These are phyloP conservation scores for Erannis defoliaria DNA, from an alignment of 2,888 invertebrate genomes.

Conservation along the genomic window DNA sequence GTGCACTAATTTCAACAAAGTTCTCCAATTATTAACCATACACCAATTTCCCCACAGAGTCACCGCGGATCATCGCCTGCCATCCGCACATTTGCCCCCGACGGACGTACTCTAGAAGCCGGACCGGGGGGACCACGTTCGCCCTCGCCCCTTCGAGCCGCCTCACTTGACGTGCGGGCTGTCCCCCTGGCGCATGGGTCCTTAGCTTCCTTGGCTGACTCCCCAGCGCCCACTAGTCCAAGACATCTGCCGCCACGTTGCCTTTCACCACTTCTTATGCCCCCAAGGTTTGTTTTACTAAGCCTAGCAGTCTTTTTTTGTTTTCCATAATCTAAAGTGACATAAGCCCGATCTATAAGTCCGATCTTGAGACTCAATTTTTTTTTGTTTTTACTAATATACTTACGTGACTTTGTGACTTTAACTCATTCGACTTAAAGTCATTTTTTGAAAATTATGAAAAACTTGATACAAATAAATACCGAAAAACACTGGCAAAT, in stretches of 20 bases:
- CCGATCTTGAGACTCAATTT: no score
- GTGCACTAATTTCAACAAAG: neutral
- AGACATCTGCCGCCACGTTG: conserved; percentile 86
- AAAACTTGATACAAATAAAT: no score
- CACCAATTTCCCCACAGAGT: conserved; percentile 73
- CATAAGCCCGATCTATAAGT: no score
- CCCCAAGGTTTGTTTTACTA: conserved; percentile 83
- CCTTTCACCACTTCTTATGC: conserved; percentile 92
- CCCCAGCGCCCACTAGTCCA: conserved; percentile 79
- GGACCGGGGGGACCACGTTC: conserved; percentile 89
- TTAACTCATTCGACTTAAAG: no score
- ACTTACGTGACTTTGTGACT: no score
- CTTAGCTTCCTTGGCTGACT: conserved; percentile 88
- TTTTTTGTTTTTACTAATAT: no score
- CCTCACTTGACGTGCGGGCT: conserved; percentile 91
- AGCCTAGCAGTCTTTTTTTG: no score
- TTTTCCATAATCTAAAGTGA: no score
- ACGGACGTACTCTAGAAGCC: conserved; percentile 89
- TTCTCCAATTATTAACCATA: neutral
- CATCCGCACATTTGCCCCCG: conserved; percentile 93
- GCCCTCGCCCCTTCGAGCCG: conserved; percentile 92
- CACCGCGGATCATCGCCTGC: conserved; percentile 94
- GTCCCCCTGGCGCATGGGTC: conserved; percentile 91
- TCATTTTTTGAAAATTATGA: no score
- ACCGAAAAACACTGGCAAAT: no score